These are phyloP conservation scores for Himalopsyche phryganea DNA, from an alignment of 1,140 invertebrate genomes.

Conservation along the genomic window DNA sequence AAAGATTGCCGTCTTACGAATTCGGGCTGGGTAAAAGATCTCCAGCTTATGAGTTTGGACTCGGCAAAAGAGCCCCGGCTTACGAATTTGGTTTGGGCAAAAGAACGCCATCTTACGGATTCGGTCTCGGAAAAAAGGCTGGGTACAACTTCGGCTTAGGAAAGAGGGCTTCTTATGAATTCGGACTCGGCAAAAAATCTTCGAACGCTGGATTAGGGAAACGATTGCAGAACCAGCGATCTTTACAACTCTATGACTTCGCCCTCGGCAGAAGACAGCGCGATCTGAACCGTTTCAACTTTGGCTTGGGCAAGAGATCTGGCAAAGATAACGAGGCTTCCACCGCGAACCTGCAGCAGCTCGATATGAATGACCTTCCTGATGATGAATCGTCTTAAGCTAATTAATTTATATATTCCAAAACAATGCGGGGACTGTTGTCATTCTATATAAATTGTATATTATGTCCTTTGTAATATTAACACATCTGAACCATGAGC, in stretches of 20 bases:
- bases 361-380: not conserved
- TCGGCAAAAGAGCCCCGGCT: slow-evolving; percentile 44
- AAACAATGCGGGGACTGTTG: too few relatives aligned
- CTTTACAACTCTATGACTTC: slow-evolving; percentile 37
- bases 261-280: slow-evolving; percentile 44
- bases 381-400: slow-evolving; percentile 4
- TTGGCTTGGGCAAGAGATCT: slow-evolving; percentile 38
- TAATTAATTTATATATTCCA: too few relatives aligned
- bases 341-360: not conserved
- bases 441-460: too few relatives aligned
- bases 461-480: too few relatives aligned
- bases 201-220: slow-evolving; percentile 12
- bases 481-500: too few relatives aligned
- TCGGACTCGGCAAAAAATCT: slow-evolving; percentile 24
- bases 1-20: slow-evolving; percentile 39
- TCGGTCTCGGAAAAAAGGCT: slow-evolving; percentile 49
- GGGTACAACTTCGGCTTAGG: slow-evolving; percentile 44
- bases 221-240: slow-evolving; percentile 33
- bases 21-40: slow-evolving; percentile 41
- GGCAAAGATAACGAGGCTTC: not conserved
- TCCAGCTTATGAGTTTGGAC: slow-evolving; percentile 48
- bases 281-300: slow-evolving; percentile 34
- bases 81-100: slow-evolving; percentile 47
- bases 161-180: slow-evolving; percentile 37
- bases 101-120: slow-evolving; percentile 39